These are phyloP conservation scores for Lottia gigantea DNA, from an alignment of 2,888 invertebrate species.

Conservation along the genomic window DNA sequence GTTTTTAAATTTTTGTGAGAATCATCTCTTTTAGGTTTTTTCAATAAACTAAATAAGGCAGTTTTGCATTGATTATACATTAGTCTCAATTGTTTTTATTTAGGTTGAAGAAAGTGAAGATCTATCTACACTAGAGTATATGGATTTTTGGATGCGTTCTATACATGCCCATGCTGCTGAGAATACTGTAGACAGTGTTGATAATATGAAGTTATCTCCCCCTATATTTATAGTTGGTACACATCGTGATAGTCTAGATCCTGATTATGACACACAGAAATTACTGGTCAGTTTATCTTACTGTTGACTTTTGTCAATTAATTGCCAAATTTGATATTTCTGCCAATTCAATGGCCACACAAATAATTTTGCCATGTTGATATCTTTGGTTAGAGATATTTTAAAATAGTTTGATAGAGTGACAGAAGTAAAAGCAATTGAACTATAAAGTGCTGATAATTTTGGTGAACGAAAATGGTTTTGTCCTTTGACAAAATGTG, in stretches of 20 bases:
- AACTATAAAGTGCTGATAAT: no score
- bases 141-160: slow-evolving; percentile 65
- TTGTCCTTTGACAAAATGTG: no score
- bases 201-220: slow-evolving; percentile 60
- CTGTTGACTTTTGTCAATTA: no score
- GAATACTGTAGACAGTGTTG: slow-evolving; percentile 44
- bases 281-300: slow-evolving; percentile 34
- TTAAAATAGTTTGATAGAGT: no score
- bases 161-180: slow-evolving; percentile 64
- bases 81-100: neutral
- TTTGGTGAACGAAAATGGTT: no score
- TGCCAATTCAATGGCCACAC: no score
- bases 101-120: slow-evolving; percentile 27
- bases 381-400: no score
- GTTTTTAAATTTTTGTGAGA: neutral
- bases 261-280: slow-evolving; percentile 44
- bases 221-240: slow-evolving; percentile 69
- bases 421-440: no score
- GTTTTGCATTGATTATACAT: neutral
- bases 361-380: no score
- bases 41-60: neutral
- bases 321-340: no score
- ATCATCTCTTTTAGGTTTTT: neutral
- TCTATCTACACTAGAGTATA: slow-evolving; percentile 57
- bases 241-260: slow-evolving; percentile 61